A percentile compares a stretch with the other conserved stretches of the same genome.
Evolutionary conservation across 1,140 invertebrate species (phyloP).

Genomic region (Euura lappo): DNA sequence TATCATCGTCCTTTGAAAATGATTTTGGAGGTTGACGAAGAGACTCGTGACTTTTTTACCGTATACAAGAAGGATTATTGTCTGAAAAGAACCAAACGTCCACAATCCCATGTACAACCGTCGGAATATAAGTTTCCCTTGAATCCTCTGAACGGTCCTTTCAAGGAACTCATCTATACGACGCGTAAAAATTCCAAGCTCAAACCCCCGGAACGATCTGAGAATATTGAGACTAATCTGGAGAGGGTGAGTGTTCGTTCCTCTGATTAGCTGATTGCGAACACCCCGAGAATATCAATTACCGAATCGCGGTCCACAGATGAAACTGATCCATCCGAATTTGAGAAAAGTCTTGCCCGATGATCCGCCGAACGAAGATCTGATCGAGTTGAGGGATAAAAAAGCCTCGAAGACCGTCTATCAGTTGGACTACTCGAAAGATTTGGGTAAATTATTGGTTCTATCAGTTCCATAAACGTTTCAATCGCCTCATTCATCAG

Average conservation of each 20-base stretch:
- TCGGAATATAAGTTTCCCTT: slow-evolving; percentile 19
- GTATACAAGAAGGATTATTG: slow-evolving; percentile 35
- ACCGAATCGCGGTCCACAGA: neutral
- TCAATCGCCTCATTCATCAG: slow-evolving; percentile 17
- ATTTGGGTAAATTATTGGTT: slow-evolving; percentile 23
- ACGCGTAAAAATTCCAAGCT: slow-evolving; percentile 27
- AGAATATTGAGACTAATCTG: slow-evolving; percentile 29
- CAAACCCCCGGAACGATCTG: slow-evolving; percentile 25
- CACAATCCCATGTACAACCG: slow-evolving; percentile 15
- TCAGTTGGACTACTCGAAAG: slow-evolving; percentile 32
- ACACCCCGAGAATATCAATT: neutral
- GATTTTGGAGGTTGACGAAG: slow-evolving; percentile 40
- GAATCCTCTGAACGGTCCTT: slow-evolving; percentile 36
- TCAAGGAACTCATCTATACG: slow-evolving; percentile 33
- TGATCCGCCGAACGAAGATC: slow-evolving; percentile 29
- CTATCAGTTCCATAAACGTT: slow-evolving; percentile 12
- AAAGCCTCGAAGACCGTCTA: slow-evolving; percentile 31
- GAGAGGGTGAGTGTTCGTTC: slow-evolving; percentile 27
- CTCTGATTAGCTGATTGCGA: no score
- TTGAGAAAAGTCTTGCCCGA: slow-evolving; percentile 32
- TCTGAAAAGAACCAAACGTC: slow-evolving; percentile 16
- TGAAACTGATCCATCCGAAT: slow-evolving; percentile 17
- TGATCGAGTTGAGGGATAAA: slow-evolving; percentile 31
- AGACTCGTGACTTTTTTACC: slow-evolving; percentile 41
- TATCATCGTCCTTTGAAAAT: slow-evolving; percentile 12